phyloP scores from a whole-genome alignment of 2,888 invertebrate genomes.

The Thymelicus acteon region DNA sequence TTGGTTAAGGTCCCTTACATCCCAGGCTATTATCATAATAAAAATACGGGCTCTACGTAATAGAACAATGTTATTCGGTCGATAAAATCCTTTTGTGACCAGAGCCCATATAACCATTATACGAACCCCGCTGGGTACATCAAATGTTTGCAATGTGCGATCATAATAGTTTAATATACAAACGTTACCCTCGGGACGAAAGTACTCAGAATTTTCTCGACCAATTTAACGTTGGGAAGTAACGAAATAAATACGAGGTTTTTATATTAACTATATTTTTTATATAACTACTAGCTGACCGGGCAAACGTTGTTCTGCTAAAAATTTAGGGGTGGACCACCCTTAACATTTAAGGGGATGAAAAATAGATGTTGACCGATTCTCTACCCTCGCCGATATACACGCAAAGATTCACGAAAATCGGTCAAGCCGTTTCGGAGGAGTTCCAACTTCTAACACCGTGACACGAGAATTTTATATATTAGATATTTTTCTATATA shows the following conservation, averaged over 20 bases:
- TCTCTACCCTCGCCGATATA: too few relatives aligned
- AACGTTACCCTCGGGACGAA: slow-evolving; percentile 23
- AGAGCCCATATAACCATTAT: neutral
- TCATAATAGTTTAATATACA: slow-evolving; percentile 30
- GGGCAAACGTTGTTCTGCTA: too few relatives aligned
- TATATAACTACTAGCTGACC: too few relatives aligned
- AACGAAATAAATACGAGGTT: neutral
- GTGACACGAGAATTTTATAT: too few relatives aligned
- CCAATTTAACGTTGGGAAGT: slow-evolving; percentile 11
- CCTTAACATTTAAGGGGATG: too few relatives aligned
- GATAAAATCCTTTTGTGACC: slow-evolving; percentile 11
- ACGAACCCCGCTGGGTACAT: slow-evolving; percentile 17
- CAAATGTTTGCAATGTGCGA: slow-evolving; percentile 29
- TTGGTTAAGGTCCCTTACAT: neutral
- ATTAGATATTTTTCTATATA: too few relatives aligned
- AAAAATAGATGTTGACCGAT: too few relatives aligned
- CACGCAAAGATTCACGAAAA: too few relatives aligned
- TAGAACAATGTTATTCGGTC: neutral
- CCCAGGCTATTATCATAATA: neutral
- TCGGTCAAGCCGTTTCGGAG: too few relatives aligned
- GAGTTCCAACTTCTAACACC: too few relatives aligned
- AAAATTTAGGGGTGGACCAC: too few relatives aligned
- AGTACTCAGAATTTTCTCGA: slow-evolving; percentile 14
- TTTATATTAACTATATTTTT: neutral
- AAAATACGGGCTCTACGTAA: neutral